Percentiles rank a stretch among this genome's conserved stretches.
Conservation (phyloP, 2,797 vertebrate genomes). For the Oreochromis grahami region DNA sequence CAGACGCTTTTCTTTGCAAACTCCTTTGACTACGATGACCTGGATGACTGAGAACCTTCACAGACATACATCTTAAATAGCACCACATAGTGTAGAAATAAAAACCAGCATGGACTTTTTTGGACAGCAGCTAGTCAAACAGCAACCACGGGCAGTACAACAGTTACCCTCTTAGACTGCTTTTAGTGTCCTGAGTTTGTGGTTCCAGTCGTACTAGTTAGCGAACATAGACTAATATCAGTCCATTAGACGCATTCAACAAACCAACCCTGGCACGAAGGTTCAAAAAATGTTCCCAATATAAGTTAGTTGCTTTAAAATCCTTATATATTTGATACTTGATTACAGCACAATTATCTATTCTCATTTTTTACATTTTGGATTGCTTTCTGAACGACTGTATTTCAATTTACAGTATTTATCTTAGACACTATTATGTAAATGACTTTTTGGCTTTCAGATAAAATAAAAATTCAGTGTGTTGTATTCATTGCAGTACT, state of each 20-base stretch:
- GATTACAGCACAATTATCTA: accelerated
- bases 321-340: neutral
- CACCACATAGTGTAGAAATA: accelerated
- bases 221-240: neutral
- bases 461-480: neutral
- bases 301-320: neutral
- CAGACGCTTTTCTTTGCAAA: too few species aligned
- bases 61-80: neutral
- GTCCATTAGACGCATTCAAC: neutral
- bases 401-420: neutral
- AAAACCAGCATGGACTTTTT: neutral
- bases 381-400: neutral
- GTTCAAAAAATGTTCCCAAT: neutral
- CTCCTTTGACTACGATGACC: too few species aligned
- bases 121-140: neutral
- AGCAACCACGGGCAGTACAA: neutral
- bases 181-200: neutral
- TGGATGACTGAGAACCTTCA: too few species aligned
- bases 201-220: neutral
- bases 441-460: neutral
- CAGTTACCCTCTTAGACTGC: accelerated
- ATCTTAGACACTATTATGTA: neutral
- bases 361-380: neutral
- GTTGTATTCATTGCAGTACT: neutral
- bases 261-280: neutral